Evolutionary conservation across 2,888 invertebrate genomes (phyloP).

Genomic region (Actias luna): DNA sequence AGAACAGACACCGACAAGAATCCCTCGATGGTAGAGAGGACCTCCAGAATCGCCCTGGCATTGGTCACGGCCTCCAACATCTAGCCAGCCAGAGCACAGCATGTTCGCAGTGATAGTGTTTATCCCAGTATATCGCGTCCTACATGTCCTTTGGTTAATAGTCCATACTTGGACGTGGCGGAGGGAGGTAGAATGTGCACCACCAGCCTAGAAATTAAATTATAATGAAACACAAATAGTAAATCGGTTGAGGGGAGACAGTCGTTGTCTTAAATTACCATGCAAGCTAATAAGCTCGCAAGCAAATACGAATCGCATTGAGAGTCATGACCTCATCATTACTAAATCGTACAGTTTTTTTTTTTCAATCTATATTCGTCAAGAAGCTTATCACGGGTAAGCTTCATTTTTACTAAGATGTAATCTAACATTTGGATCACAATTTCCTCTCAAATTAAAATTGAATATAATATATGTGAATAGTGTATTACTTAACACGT

Average conservation of each 20-base stretch:
- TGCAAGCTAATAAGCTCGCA: too few relatives aligned
- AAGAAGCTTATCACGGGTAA: too few relatives aligned
- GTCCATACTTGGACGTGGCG: conserved; percentile 2
- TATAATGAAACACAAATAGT: background rate
- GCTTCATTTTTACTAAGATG: too few relatives aligned
- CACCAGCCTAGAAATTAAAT: background rate
- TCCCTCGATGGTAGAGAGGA: background rate
- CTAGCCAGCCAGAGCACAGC: background rate
- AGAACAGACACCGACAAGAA: conserved; percentile 4
- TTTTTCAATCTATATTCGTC: too few relatives aligned
- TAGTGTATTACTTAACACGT: too few relatives aligned
- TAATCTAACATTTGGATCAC: too few relatives aligned
- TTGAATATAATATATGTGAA: too few relatives aligned
- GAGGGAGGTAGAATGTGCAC: background rate
- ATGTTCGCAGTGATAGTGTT: background rate
- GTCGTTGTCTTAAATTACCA: background rate
- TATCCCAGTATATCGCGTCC: background rate
- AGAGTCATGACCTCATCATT: too few relatives aligned
- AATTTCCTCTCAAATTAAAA: too few relatives aligned
- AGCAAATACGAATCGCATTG: too few relatives aligned
- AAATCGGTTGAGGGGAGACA: background rate
- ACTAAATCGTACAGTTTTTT: too few relatives aligned
- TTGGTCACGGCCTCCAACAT: background rate
- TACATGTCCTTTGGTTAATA: background rate
- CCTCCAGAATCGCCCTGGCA: background rate